Conservation (phyloP, 1,140 invertebrate species). For the Diuraphis noxia region DNA sequence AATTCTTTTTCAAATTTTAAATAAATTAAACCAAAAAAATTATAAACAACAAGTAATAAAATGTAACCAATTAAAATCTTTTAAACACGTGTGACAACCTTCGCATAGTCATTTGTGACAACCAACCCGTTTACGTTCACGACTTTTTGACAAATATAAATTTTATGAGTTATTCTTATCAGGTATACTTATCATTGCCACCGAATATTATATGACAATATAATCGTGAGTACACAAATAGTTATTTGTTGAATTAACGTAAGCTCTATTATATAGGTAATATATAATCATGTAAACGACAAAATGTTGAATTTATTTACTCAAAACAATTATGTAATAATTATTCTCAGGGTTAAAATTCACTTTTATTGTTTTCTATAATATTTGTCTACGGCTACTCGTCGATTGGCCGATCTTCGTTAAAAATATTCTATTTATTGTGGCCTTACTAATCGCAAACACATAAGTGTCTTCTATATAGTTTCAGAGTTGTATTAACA, state of each 20-base stretch:
- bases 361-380: background rate
- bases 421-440: background rate
- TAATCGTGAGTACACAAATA: no score
- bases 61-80: background rate
- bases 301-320: no score
- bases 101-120: background rate
- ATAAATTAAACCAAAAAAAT: background rate
- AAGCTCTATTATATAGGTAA: no score
- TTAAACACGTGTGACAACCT: background rate
- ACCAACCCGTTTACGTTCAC: fast-evolving
- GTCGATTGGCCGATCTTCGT: background rate
- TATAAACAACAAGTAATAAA: background rate
- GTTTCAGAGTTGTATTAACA: background rate
- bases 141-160: no score
- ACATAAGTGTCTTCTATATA: background rate
- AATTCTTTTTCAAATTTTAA: no score
- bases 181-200: no score
- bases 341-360: background rate
- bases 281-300: no score
- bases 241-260: no score
- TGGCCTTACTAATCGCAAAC: background rate
- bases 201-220: no score
- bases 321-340: background rate
- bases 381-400: background rate
- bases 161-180: no score